Base-by-base conservation (phyloP, 1,140 invertebrate species). In the Hylaeus anthracinus region DNA sequence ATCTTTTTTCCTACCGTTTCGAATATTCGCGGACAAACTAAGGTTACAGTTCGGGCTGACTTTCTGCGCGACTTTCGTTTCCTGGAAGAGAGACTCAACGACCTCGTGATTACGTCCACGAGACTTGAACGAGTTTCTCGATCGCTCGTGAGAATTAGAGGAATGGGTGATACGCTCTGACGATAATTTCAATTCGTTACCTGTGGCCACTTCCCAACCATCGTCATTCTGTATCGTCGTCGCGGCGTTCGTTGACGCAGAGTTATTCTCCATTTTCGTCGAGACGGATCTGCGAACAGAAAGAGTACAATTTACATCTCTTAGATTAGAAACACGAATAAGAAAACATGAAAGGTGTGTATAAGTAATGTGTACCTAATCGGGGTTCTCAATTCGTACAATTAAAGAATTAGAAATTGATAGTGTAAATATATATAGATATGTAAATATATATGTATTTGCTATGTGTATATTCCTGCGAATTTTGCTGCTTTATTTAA, bases 161-260 rank as follows among this genome's bases (percentile, higher is more conserved):
- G 3, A 51, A 77, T 56, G 66, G 48, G 43, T 56, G 69, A 72
- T 65, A 58, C 26, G 12, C 45, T 78, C 58, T 64, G 70, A 65
- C 41, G 55, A 63, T 76, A 76, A 76, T 63, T 53, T 41, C 39
- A 14, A n/a, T 53, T 61, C 51, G 61, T 88, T 90, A 93, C 92
- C 91, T 90, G 86, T 81, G 53, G 87, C 90, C 48, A 88, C 81
- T 84, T 91, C 81, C 92, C 92, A 93, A 10, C 88, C 90, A 9
- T 91, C 87, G 26, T 88, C 69, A 15, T 79, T 81, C 10, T 79
- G 8, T 0, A 65, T 63, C 55, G 53, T 14, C 15, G 85, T 75
- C 51, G 15, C 61, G 63, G 37, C 58, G 53, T 60, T 73, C 43
- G 63, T 61, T 43, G 77, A 1, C 8, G 12, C n/a, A 0, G 77